Base-by-base conservation (phyloP, 2,113 vertebrate genomes). In the Triplophysa tibetana region DNA sequence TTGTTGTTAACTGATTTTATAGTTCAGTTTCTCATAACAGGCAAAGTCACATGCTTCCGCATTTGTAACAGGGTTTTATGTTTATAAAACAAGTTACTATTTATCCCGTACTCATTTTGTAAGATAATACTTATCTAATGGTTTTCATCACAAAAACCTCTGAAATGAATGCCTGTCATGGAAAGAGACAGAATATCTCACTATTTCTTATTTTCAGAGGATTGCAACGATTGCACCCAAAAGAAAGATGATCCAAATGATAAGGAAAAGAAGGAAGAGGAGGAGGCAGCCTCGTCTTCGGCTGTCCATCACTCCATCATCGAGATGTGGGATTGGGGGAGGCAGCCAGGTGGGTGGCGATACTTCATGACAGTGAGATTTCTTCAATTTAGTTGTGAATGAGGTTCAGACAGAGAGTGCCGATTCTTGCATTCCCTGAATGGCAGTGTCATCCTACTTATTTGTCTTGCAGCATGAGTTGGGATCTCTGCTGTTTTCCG, bases 301-400 rank as follows among this genome's bases (percentile, higher is more conserved):
- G 94, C 95, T n/a, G 92, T 92, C 0, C 95, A 93, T 85, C 96
- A 93, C 88, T 94, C 96, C 1, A 96, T 99, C 86, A 95, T 99
- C n/a, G 96, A 99, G 90, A 97, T 95, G 17, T 99, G 98, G 98
- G 95, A 99, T 70, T 99, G 98, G 98, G 97, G 98, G 52, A 93
- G 87, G 77, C 98, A 99, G 79, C 96, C 98, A 96, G 97, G 96
- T 99, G 94, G 89, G 87, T 67, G 62, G 8, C 21, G 26, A 48
- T 75, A 21, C 64, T 54, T 50, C 60, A 41, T 41, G 48, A 73
- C 62, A n/a, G 19, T 8, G 54, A 56, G 54, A 38, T 26, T 52
- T 12, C 61, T 58, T 13, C 52, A 21, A 4, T 54, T 14, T n/a
- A 24, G 61, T 29, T 7, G 10, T 64, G 24, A 13, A 13, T 17